Base-by-base conservation (phyloP, 2,888 invertebrate genomes). In the Apamea anceps region DNA sequence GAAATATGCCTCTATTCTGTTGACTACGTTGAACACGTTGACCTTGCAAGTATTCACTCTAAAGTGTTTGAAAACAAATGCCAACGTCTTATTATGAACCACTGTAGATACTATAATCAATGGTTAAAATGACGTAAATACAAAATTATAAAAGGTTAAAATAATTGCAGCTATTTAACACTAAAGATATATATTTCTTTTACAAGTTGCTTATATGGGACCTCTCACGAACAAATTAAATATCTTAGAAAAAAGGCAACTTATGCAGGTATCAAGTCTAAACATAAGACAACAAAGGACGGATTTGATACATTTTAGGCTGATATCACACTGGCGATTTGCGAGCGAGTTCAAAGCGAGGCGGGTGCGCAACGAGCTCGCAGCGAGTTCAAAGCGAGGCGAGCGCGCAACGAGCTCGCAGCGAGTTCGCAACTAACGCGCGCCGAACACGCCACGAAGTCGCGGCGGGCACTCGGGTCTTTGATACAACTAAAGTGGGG, bases 41-140 rank as follows among this genome's bases (percentile, higher is more conserved):
- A 81, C 86, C 87, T 83, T 81, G 51, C 57, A 60, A 57, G 60
- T 80, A 74, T 66, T 80, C 62, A 77, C 42, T 66, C 2, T 28
- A 5, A 15, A 80, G 51, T 75, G 57, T 76, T 80, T 71, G 78
- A 73, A 83, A 82, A 85, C 85, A 80, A 82, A 77, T 51, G n/a
- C 63, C 66, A 42, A 75, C 77, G 79, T 80, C 65, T 73, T 77
- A 63, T 77, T 72, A 82, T 62, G 82, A 78, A 60, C 78, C 57
- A 51, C 28, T 73, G 32, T 60, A 65, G 60, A 73, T 73, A 28
- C 70, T 72, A 63, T 66, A 32, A 25, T 79, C 42, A 51, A 18
- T 70, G 51, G 70, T 65, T 28, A 45, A 51, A 82, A 67, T 79
- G 70, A 73, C 82, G 82, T 82, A 73, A 82, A 71, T 79, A 28